phyloP scores from a whole-genome alignment of 2,888 invertebrate genomes.

The Caprella mutica region DNA sequence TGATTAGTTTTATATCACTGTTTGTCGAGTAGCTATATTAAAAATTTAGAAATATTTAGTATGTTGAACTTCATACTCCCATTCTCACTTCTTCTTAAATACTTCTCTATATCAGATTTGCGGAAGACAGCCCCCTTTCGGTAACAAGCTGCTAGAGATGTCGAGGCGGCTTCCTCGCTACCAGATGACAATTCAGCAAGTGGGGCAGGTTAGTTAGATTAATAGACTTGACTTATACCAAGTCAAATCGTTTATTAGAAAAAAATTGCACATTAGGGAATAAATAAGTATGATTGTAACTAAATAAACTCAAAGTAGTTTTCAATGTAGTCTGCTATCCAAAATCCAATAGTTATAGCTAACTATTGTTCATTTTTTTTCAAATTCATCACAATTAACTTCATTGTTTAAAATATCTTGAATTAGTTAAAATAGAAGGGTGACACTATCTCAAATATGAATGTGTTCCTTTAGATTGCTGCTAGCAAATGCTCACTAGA shows the following conservation, averaged over 20 bases:
- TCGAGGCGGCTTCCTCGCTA: constrained; percentile 54
- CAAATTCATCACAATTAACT: too few relatives aligned
- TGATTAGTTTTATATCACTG: too few relatives aligned
- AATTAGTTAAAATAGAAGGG: too few relatives aligned
- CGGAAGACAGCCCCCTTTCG: constrained; percentile 60
- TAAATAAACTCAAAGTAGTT: not conserved
- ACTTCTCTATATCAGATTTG: constrained; percentile 48
- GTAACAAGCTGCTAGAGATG: constrained; percentile 54
- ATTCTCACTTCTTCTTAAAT: not conserved
- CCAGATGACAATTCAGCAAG: constrained; percentile 42
- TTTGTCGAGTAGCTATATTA: too few relatives aligned
- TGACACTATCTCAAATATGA: too few relatives aligned
- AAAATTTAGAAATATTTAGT: not conserved
- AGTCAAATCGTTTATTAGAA: not conserved
- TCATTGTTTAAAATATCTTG: too few relatives aligned
- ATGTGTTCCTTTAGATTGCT: too few relatives aligned
- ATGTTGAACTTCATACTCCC: not conserved
- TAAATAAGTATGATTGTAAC: not conserved
- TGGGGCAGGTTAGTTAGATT: constrained; percentile 28
- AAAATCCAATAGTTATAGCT: too few relatives aligned
- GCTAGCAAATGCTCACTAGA: constrained; percentile 24
- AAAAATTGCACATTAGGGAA: not conserved
- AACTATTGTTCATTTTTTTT: too few relatives aligned
- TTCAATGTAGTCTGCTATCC: too few relatives aligned
- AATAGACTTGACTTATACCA: not conserved